Percentiles rank a stretch among this genome's conserved stretches.
Evolutionary conservation across 2,113 vertebrate genomes (phyloP).

Genomic region (Zingel zingel): DNA sequence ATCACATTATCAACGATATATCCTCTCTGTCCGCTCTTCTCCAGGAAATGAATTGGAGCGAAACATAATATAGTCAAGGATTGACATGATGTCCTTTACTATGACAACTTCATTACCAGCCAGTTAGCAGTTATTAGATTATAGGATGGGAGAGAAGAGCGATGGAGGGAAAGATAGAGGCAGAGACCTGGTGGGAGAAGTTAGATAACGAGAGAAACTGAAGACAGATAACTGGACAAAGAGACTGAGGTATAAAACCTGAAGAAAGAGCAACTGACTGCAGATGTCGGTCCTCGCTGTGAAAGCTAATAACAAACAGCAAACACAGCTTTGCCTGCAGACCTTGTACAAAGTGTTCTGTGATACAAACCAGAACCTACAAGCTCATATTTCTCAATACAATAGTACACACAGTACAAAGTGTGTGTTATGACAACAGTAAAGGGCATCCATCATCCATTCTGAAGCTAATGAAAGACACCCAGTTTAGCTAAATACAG

Average conservation of each 20-base stretch:
- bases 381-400: slow-evolving; percentile 35
- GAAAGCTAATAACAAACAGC: slow-evolving; percentile 41
- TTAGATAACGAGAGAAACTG: not conserved
- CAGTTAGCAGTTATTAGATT: slow-evolving; percentile 52
- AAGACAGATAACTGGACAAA: slow-evolving; percentile 21
- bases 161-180: not conserved
- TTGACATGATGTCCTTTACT: slow-evolving; percentile 34
- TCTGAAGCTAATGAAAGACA: slow-evolving; percentile 27
- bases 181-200: slow-evolving; percentile 1
- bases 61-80: slow-evolving; percentile 28
- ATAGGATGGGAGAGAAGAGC: slow-evolving; percentile 12
- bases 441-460: slow-evolving; percentile 33
- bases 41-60: slow-evolving; percentile 42
- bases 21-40: not conserved
- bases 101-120: slow-evolving; percentile 56
- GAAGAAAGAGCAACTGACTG: slow-evolving; percentile 7
- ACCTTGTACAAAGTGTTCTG: slow-evolving; percentile 1
- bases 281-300: slow-evolving; percentile 34
- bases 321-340: slow-evolving; percentile 30
- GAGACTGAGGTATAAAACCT: slow-evolving; percentile 7
- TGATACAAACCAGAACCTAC: slow-evolving; percentile 50
- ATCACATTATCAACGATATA: slow-evolving; percentile 42
- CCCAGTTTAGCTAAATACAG: not conserved
- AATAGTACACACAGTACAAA: not conserved
- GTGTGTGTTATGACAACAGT: slow-evolving; percentile 42